Base-by-base conservation (phyloP, 2,888 invertebrate species). In the Agrypnus murinus region DNA sequence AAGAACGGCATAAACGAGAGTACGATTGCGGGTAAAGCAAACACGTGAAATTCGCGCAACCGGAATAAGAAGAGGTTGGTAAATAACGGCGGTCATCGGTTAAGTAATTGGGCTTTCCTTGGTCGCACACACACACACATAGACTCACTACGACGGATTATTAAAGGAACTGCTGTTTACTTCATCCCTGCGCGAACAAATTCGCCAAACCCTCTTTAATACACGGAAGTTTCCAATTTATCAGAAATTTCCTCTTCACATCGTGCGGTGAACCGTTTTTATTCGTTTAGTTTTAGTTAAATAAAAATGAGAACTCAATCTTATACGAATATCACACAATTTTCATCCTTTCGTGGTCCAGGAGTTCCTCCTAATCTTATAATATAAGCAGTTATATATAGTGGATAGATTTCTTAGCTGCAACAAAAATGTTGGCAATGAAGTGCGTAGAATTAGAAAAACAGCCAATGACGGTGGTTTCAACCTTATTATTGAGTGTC, bases 81-180 rank as follows among this genome's bases (percentile, higher is more conserved):
- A 83, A 84, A 83, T 81, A 84, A 77, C 79, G 78, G 80, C 82
- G 83, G 83, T 81, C 83, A 83, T 82, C 82, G 81, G 81, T 82
- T 83, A 83, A 84, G 83, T 84, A 84, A 84, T 84, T 83, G 83
- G 76, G 81, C 78, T 80, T 81, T 80, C 80, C 78, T 74, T 75
- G 74, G 77, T 80, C 79, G 77, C 77, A 78, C 74, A 67, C 63
- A 65, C 36, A 55, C 55, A 25, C 25, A 25, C 25, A 15, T 40
- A 12, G 50, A 45, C 64, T 71, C 53, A 55, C 69, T 48, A 38
- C 59, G 55, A 55, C 45, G 60, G 72, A 72, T 72, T 72, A 72
- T 72, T 72, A 72, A n/a, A 68, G 68, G 60, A 68, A 19, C 34
- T 14, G 60, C 68, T 71, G 60, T 71, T 68, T 71, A 65, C 71